These are phyloP conservation scores for Pogonophryne albipinna DNA, from an alignment of 2,797 vertebrate genomes.

Conservation along the genomic window DNA sequence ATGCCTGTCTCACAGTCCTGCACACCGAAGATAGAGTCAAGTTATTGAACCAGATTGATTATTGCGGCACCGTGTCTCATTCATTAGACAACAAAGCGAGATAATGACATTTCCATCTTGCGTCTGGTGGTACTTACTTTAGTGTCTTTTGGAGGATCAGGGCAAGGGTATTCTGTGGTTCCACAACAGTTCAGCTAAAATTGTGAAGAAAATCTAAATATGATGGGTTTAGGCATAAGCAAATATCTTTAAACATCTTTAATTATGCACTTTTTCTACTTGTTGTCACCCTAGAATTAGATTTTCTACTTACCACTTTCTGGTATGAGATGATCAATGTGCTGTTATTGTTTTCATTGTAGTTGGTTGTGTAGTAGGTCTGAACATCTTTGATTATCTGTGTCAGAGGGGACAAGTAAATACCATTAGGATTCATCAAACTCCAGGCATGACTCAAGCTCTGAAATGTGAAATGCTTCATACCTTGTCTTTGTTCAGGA, in stretches of 20 bases:
- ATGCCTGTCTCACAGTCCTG: slow-evolving; percentile 93
- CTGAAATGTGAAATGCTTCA: not conserved
- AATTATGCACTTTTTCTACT: not conserved
- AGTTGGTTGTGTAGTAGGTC: slow-evolving; percentile 87
- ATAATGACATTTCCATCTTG: slow-evolving; percentile 5
- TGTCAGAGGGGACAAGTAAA: slow-evolving; percentile 17
- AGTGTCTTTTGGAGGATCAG: slow-evolving; percentile 10
- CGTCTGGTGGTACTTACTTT: slow-evolving; percentile 63
- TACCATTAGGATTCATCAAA: not conserved
- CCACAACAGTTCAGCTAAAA: slow-evolving; percentile 84
- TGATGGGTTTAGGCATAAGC: not conserved
- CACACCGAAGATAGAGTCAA: slow-evolving; percentile 24
- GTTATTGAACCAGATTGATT: slow-evolving; percentile 8
- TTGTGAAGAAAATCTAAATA: slow-evolving; percentile 3
- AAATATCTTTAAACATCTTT: not conserved
- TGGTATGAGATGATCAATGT: slow-evolving; percentile 86
- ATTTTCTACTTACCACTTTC: slow-evolving; percentile 84
- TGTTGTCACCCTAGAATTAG: not conserved
- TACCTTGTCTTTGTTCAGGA: slow-evolving; percentile 94
- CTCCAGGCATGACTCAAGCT: not conserved
- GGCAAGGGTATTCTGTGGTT: slow-evolving; percentile 54
- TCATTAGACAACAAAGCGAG: slow-evolving; percentile 10
- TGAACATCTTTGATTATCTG: slow-evolving; percentile 93
- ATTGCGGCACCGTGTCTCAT: not conserved
- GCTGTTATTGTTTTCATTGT: slow-evolving; percentile 74